Percentiles rank a stretch among this genome's conserved stretches.
phyloP scores from a whole-genome alignment of 2,888 invertebrate species.

The Tetheella fluctuosa region DNA sequence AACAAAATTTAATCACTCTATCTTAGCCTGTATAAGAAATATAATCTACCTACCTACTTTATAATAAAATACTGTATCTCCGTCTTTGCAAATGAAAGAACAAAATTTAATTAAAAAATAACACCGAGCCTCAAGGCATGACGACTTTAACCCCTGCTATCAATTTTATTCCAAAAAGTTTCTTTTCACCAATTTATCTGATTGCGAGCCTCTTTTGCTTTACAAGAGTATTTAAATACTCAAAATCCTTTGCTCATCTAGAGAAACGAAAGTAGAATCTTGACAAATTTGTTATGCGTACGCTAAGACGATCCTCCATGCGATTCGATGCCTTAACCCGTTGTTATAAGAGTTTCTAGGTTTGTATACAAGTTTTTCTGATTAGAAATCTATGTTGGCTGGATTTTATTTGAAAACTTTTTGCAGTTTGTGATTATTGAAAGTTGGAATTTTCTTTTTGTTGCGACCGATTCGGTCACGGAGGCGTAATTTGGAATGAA shows the following conservation, averaged over 20 bases:
- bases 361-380: constrained; percentile 15
- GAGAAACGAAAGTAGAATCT: constrained; percentile 20
- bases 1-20: neutral
- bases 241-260: constrained; percentile 40
- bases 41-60: neutral
- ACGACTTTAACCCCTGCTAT: constrained; percentile 42
- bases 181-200: constrained; percentile 57
- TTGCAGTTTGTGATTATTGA: constrained; percentile 55
- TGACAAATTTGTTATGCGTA: constrained; percentile 25
- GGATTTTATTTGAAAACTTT: constrained; percentile 55
- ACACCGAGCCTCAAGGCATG: constrained; percentile 33
- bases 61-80: neutral
- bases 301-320: constrained; percentile 13
- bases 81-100: constrained; percentile 44
- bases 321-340: constrained; percentile 28
- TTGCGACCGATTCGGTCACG: constrained; percentile 39
- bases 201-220: constrained; percentile 54
- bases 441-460: constrained; percentile 50
- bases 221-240: constrained; percentile 60
- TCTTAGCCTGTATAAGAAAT: neutral
- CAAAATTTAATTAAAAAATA: constrained; percentile 59
- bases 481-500: constrained; percentile 42
- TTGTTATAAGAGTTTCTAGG: constrained; percentile 20
- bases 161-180: constrained; percentile 61
- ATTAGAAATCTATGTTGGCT: constrained; percentile 20